Evolutionary conservation across 2,888 invertebrate species (phyloP).

Genomic region (Coleophora flavipennella): DNA sequence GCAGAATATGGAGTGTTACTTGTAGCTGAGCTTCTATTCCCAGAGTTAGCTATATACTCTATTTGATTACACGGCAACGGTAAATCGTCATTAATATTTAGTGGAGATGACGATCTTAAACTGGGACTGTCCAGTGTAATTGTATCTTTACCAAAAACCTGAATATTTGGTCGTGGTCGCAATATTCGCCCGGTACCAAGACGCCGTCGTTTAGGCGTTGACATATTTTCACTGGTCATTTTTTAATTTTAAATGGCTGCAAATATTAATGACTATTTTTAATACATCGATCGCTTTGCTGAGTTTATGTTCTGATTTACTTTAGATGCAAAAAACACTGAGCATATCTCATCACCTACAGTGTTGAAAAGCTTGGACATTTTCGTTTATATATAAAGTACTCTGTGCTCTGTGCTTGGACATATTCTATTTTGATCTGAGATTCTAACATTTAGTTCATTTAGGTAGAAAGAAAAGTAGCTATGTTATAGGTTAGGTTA

Average conservation of each 20-base stretch:
- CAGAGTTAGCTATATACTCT: conserved; percentile 48
- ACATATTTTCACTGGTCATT: conserved; percentile 21
- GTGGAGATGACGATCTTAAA: conserved; percentile 1
- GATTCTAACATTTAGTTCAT: too few relatives aligned
- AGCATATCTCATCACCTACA: too few relatives aligned
- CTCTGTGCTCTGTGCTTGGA: too few relatives aligned
- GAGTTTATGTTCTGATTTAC: too few relatives aligned
- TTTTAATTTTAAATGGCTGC: conserved; percentile 19
- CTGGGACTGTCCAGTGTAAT: background rate
- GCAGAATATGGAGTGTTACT: conserved; percentile 38
- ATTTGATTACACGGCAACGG: conserved; percentile 60
- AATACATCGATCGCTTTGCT: too few relatives aligned
- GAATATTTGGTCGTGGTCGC: conserved; percentile 16
- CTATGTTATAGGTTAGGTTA: too few relatives aligned
- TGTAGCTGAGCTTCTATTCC: conserved; percentile 28
- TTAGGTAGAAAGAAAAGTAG: too few relatives aligned
- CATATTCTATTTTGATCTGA: too few relatives aligned
- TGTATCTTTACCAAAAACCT: conserved; percentile 1
- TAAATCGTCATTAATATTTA: conserved; percentile 44
- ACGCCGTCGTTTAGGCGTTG: conserved; percentile 53
- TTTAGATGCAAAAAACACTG: too few relatives aligned
- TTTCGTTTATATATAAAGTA: too few relatives aligned
- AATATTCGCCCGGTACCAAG: conserved; percentile 36
- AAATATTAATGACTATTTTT: too few relatives aligned
- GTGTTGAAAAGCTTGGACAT: too few relatives aligned